Base-by-base conservation (phyloP, 2,888 invertebrate genomes). In the Latheticus oryzae region DNA sequence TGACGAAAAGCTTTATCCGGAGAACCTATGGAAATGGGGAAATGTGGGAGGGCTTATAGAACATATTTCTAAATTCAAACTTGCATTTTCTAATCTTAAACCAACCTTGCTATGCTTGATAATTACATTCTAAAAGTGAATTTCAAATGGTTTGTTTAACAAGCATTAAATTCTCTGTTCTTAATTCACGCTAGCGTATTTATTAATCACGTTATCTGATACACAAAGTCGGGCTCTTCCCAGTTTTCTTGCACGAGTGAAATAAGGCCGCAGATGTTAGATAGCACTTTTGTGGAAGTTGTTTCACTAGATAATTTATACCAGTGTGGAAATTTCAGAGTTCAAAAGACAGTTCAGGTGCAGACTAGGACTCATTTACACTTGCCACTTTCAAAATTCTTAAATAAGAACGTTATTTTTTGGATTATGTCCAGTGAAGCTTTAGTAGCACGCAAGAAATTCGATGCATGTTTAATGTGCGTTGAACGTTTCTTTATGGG, bases 161-260 rank as follows among this genome's bases (percentile, higher is more conserved):
- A 68, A 70, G 72, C 72, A 71, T 71, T 72, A 71, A 73, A 72
- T 72, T 72, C 68, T 66, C 65, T n/a, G n/a, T n/a, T 61, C 68
- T 68, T 72, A 73, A 74, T 73, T 70, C 71, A 65, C 62, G 67
- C 67, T 63, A 69, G 71, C 67, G 71, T 66, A 69, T 73, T 73
- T 73, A 73, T 74, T 73, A 74, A 73, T 73, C 73, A 73, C 64
- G 65, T 68, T 73, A 73, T 73, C 73, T 71, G 72, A 73, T 73
- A 66, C 61, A 63, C 66, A 61, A 62, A 61, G 63, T 60, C 64
- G 65, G 65, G 61, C 64, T 66, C 62, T 58, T 42, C 26, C 40
- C 26, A 42, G 24, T 11, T 42, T 42, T 42, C 42, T 42, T 42
- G 24, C 15, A 26, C 42, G 26, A 13, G 26, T 26, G 42, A 42